Base-by-base conservation (phyloP, 2,797 vertebrate species). In the Propithecus deckenii region DNA sequence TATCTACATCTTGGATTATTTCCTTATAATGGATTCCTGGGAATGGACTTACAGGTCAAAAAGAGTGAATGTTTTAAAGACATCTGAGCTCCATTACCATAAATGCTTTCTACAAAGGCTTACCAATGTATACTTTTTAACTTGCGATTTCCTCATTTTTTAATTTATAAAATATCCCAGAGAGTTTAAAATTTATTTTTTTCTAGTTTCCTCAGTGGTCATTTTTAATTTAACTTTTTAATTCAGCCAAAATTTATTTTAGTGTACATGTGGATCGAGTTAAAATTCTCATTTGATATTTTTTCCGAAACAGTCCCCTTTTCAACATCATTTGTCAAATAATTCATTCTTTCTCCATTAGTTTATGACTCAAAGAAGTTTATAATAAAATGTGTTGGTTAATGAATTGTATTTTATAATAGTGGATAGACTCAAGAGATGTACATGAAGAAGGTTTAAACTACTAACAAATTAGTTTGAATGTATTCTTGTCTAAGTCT, bases 51-150 rank as follows among this genome's bases (percentile, higher is more conserved):
- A 63, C 0, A 75, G 23, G 55, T 55, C 25, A 93, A 95, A 84
- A n/a, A 83, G 94, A 93, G 91, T n/a, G 61, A 88, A 35, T 65
- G 6, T 38, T 95, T 96, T 78, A 94, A 93, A 59, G 84, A 79
- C 3, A 41, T 57, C 65, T 32, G 32, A 94, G 32, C 25, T 11
- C 23, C 46, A 65, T 75, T 50, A 63, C n/a, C 18, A 20, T 59
- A 84, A 80, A 80, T 65, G 9, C 4, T 89, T 76, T 84, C 12
- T 25, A 89, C 2, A 35, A 84, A 92, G 52, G 2, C 55, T 78
- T 61, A 72, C 46, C 13, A 71, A 55, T 50, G 4, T 67, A 48
- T 55, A 78, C 28, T 59, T 72, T 95, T 80, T 23, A 94, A 75
- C 22, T 74, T 41, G 46, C 38, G 7, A 80, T 38, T 90, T 93